phyloP scores from a whole-genome alignment of 2,113 vertebrate genomes.

The Eleginops maclovinus region DNA sequence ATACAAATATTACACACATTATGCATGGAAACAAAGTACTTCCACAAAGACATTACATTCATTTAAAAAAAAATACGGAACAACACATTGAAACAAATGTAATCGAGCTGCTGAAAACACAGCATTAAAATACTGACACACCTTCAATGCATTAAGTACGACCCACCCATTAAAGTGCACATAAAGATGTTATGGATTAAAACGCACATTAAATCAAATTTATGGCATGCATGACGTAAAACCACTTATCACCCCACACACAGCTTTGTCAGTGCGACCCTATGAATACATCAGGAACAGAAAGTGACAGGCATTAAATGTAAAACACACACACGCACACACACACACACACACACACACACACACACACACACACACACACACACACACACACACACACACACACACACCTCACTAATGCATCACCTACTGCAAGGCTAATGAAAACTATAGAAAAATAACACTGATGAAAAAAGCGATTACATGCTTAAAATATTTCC shows the following conservation, averaged over 20 bases:
- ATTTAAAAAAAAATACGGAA: not conserved
- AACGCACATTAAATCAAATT: not conserved
- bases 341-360: conserved; percentile 7
- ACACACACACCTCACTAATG: not conserved
- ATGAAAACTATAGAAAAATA: conserved; percentile 39
- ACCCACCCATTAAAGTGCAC: not conserved
- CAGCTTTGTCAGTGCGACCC: not conserved
- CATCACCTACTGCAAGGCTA: not conserved
- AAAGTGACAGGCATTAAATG: not conserved
- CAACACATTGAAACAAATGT: not conserved
- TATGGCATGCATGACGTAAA: conserved; percentile 4
- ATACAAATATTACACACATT: not conserved
- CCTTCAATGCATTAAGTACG: not conserved
- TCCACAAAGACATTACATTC: not conserved
- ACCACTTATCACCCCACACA: not conserved
- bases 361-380: conserved; percentile 6
- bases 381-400: not conserved
- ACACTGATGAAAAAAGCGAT: conserved; percentile 35
- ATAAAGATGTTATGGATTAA: not conserved
- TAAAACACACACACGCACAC: not conserved
- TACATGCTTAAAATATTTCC: conserved; percentile 41
- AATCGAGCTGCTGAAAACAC: not conserved
- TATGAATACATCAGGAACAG: conserved; percentile 1
- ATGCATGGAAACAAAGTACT: not conserved
- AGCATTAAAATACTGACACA: not conserved